phyloP scores from a whole-genome alignment of 2,888 invertebrate genomes.

The Ethmia dodecea region DNA sequence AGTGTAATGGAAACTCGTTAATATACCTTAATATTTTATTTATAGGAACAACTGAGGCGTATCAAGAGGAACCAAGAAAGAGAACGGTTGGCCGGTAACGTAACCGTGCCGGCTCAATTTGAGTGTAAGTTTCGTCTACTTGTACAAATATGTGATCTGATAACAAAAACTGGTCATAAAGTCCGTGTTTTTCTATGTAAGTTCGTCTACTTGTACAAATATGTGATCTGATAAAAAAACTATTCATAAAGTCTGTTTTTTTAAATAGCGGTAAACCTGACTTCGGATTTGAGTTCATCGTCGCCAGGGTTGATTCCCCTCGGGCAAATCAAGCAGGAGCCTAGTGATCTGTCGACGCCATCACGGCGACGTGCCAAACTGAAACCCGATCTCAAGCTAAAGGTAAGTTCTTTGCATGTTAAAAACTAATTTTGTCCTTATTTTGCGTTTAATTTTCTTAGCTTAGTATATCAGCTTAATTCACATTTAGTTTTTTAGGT shows the following conservation, averaged over 20 bases:
- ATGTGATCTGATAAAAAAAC: too few relatives aligned
- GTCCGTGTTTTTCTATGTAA: too few relatives aligned
- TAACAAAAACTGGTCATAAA: slow-evolving; percentile 41
- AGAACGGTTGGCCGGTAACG: slow-evolving; percentile 81
- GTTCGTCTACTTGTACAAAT: too few relatives aligned
- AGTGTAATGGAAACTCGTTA: too few relatives aligned
- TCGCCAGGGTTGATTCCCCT: slow-evolving; percentile 55
- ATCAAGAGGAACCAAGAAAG: slow-evolving; percentile 96
- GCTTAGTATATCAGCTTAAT: too few relatives aligned
- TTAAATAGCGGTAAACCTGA: too few relatives aligned
- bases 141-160: too few relatives aligned
- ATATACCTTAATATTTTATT: too few relatives aligned
- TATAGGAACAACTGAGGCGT: slow-evolving; percentile 91
- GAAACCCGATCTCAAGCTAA: slow-evolving; percentile 91
- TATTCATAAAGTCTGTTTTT: too few relatives aligned
- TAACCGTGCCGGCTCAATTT: slow-evolving; percentile 45
- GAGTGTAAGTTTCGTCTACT: too few relatives aligned
- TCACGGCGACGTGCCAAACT: slow-evolving; percentile 87
- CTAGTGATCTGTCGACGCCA: slow-evolving; percentile 78
- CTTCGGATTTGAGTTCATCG: slow-evolving; percentile 44
- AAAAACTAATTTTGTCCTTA: slow-evolving; percentile 1
- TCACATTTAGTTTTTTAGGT: slow-evolving; percentile 1
- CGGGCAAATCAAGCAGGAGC: slow-evolving; percentile 71
- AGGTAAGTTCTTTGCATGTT: slow-evolving; percentile 36
- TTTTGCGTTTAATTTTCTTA: slow-evolving; percentile 2